Evolutionary conservation across 2,797 vertebrate genomes (phyloP).

Genomic region (Channallabes apus): DNA sequence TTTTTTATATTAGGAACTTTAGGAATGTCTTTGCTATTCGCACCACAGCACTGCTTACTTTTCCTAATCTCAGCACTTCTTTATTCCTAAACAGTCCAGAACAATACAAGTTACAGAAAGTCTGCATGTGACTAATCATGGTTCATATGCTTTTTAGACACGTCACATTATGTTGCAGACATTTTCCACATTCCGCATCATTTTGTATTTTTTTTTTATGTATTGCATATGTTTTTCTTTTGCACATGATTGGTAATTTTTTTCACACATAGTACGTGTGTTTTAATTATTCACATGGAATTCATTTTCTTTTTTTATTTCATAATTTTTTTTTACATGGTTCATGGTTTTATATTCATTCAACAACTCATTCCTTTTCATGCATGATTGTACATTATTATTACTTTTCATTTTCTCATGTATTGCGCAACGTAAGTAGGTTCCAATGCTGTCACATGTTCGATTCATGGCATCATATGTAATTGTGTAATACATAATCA

Average conservation of each 20-base stretch:
- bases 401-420: not conserved
- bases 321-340: not conserved
- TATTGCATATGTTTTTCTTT: not conserved
- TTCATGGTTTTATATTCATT: not conserved
- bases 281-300: not conserved
- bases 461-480: not conserved
- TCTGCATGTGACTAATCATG: not conserved
- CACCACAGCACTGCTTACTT: not conserved
- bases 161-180: not conserved
- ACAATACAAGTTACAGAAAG: not conserved
- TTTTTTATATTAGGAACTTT: not conserved
- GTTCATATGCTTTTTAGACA: not conserved
- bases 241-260: not conserved
- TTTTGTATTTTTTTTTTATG: no score
- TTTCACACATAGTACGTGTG: not conserved
- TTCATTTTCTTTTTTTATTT: not conserved
- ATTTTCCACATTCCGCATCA: not conserved
- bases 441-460: no score
- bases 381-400: not conserved
- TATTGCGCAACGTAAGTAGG: not conserved
- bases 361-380: not conserved
- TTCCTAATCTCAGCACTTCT: not conserved
- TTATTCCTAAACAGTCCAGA: not conserved
- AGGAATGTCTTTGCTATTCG: not conserved
- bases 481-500: not conserved